Base-by-base conservation (phyloP, 2,113 vertebrate genomes). In the Ciconia maguari region DNA sequence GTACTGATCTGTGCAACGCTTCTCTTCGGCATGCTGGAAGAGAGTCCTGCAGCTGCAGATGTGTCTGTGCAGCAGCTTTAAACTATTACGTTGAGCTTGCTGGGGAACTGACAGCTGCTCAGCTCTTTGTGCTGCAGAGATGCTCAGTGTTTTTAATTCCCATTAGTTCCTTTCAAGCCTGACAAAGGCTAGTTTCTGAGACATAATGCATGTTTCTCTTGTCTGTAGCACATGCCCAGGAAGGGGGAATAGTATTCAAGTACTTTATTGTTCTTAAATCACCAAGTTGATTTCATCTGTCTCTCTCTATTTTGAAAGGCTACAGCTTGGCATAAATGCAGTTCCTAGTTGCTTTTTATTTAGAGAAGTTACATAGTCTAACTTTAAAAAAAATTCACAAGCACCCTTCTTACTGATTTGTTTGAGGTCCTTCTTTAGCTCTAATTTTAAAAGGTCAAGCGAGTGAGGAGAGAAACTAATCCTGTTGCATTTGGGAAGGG, bases 121-220 rank as follows among this genome's bases (percentile, higher is more conserved):
- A 3, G 70, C 75, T 82, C 61, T 87, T 89, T 82, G 69, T 90
- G 83, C 89, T 86, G 83, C 65, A 42, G 81, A 61, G 70, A 82
- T 89, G 61, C 65, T 87, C 72, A 42, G 87, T 52, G 74, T 7
- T 69, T 95, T 92, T 82, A 34, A 64, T 87, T 93, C 69, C 69
- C 48, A 79, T 89, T 51, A 82, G 65, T 44, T 54, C 34, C 69
- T 92, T 95, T 94, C 86, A 95, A 54, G 80, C 55, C 36, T 2
- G 58, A 95, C 92, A 94, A 96, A 96, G 79, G 36, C 89, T 34
- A 5, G 19, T 62, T 95, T 64, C 71, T 70, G 93, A 80, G 49
- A 79, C 19, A 58, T 77, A 75, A 86, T 62, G 62, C 41, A 4
- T 2, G 4, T 76, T 91, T 89, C 57, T 94, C 87, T 87, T 72